Percentiles rank a stretch among this genome's conserved stretches.
These are phyloP conservation scores for Tuberolachnus salignus DNA, from an alignment of 2,888 invertebrate species.

Conservation along the genomic window DNA sequence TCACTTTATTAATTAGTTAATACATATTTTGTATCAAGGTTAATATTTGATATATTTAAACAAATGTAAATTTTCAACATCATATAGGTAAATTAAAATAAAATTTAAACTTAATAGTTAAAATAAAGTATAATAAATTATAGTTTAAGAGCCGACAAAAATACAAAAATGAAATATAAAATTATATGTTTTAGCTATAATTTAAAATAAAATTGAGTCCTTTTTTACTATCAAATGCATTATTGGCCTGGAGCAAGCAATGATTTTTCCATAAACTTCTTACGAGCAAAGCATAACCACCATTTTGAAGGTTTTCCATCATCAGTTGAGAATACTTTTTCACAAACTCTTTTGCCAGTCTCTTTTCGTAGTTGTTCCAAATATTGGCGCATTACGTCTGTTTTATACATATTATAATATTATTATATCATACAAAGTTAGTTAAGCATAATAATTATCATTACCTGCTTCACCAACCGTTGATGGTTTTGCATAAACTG, in stretches of 20 bases:
- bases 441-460: background rate
- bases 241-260: slow-evolving; percentile 85
- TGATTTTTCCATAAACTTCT: slow-evolving; percentile 99
- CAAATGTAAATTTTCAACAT: background rate
- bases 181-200: background rate
- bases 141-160: slow-evolving; percentile 3
- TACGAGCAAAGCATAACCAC: slow-evolving; percentile 99
- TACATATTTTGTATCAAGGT: too few species aligned
- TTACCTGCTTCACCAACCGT: slow-evolving; percentile 80
- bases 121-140: slow-evolving; percentile 10
- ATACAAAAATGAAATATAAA: slow-evolving; percentile 32
- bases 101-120: too few species aligned
- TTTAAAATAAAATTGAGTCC: background rate
- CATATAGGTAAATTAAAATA: background rate
- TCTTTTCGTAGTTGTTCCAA: slow-evolving; percentile 94
- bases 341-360: slow-evolving; percentile 87
- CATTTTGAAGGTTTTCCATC: slow-evolving; percentile 98
- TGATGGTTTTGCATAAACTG: slow-evolving; percentile 89
- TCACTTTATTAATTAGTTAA: too few species aligned
- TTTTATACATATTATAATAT: slow-evolving; percentile 19
- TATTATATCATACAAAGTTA: background rate
- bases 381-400: slow-evolving; percentile 91
- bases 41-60: background rate
- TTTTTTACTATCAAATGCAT: background rate
- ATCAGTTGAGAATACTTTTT: slow-evolving; percentile 86